Evolutionary conservation across 1,140 invertebrate genomes (phyloP), one percentile per base, ranked within the genome.

Genomic region (Drosophila saltans): DNA sequence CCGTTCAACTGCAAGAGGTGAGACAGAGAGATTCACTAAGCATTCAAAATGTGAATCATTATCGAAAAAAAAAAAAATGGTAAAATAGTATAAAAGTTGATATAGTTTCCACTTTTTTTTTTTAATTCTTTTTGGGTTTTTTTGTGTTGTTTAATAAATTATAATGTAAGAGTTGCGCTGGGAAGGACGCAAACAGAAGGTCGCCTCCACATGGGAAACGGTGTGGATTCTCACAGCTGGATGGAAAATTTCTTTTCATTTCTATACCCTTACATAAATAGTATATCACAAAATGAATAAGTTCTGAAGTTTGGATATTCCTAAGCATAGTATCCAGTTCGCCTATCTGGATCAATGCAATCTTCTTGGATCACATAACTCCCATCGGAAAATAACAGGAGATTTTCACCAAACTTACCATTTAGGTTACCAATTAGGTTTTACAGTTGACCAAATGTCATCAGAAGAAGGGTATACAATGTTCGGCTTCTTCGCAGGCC

Each of bases 11-110:
- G 69, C 28, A 26, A 24, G 26, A 60, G 26, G 56, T 3, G 33
- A 36, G 58, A 36, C 52, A 58, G 36, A 36, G 56, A 55, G 24
- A 41, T 55, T 77, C 58, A 77, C 60, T 77, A 77, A 77, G 67
- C 75, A 83, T 65, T 43, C 56, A 79, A 81, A 69, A 26, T 52
- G 8, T 71, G 64, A 81, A 63, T 78, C 61, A 83, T 69, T 71
- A 85, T 72, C 60, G 55, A 57, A 65, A 60, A 63, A 75, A 75
- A 75, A 48, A 48, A 52, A 8, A 24, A 48, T 4, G 6, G 3
- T 2, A 48, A 52, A 9, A 52, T 52, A 26, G 45, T 9, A 52
- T 1, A 52, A 52, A 52, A 26, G 5, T 52, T 52, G 9, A 24
- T 52, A 52, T 52, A 52, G 45, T 52, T 52, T 24, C 21, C 21